phyloP scores from a whole-genome alignment of 2,888 invertebrate genomes.

The Fragum whitleyi region DNA sequence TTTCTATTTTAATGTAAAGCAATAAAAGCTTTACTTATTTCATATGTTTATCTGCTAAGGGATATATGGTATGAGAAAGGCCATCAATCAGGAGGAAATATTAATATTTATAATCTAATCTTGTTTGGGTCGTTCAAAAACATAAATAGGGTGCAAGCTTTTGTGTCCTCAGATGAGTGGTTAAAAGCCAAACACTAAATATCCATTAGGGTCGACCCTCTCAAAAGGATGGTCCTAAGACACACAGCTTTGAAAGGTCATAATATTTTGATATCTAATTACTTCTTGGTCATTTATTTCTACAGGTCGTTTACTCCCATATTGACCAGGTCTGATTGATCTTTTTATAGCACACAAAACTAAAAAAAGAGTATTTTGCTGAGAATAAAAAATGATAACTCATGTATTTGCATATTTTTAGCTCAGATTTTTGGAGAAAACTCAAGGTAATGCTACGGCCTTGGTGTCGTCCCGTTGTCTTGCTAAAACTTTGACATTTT shows the following conservation, averaged over 20 bases:
- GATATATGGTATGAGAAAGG: background rate
- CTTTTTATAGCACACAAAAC: background rate
- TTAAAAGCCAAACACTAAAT: conserved; percentile 9
- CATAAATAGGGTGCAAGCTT: background rate
- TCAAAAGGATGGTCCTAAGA: background rate
- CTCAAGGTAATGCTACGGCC: too few relatives aligned
- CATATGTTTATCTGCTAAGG: too few relatives aligned
- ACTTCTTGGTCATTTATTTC: conserved; percentile 19
- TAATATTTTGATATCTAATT: conserved; percentile 24
- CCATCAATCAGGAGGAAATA: background rate
- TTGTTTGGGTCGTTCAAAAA: background rate
- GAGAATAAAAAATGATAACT: too few relatives aligned
- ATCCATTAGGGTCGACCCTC: conserved; percentile 8
- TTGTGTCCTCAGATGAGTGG: background rate
- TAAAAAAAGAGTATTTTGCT: too few relatives aligned
- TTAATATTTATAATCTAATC: conserved; percentile 4
- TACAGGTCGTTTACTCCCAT: background rate
- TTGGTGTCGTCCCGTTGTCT: too few relatives aligned
- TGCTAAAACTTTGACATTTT: too few relatives aligned
- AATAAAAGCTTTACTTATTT: too few relatives aligned
- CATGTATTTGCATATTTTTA: too few relatives aligned
- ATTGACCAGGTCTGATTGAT: background rate
- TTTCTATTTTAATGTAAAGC: too few relatives aligned
- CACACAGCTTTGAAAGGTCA: background rate
- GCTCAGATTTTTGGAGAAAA: too few relatives aligned